Conservation (phyloP, 2,797 vertebrate genomes). For the Dromococcyx pavoninus region DNA sequence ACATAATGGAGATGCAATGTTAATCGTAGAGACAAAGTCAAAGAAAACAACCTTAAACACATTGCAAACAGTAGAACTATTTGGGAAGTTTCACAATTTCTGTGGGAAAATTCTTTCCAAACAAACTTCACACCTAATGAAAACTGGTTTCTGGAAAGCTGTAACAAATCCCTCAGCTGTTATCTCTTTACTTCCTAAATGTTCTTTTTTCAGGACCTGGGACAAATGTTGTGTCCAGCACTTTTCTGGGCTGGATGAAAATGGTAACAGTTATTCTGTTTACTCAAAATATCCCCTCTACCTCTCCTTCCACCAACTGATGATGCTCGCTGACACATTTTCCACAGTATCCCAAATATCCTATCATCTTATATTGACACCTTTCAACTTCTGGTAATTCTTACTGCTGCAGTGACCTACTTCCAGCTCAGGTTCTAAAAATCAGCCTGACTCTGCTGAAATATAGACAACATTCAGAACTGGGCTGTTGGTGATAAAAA, state of each 20-base stretch:
- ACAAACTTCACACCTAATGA: background rate
- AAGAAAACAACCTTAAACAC: background rate
- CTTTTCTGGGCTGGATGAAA: fast-evolving
- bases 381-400: background rate
- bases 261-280: background rate
- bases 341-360: background rate
- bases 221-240: background rate
- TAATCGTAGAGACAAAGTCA: background rate
- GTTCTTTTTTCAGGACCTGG: background rate
- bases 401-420: background rate
- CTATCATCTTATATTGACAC: background rate
- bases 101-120: background rate
- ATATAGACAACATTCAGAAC: background rate
- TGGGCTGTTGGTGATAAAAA: background rate
- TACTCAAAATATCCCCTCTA: background rate
- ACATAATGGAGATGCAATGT: background rate
- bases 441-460: background rate
- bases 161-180: background rate
- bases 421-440: background rate
- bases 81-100: background rate
- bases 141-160: background rate
- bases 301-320: background rate
- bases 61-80: background rate
- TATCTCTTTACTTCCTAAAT: background rate
- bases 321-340: background rate